Percentiles rank a stretch among this genome's conserved stretches.
These are phyloP conservation scores for Stegodyphus dumicola DNA, from an alignment of 1,140 invertebrate species.

Conservation along the genomic window DNA sequence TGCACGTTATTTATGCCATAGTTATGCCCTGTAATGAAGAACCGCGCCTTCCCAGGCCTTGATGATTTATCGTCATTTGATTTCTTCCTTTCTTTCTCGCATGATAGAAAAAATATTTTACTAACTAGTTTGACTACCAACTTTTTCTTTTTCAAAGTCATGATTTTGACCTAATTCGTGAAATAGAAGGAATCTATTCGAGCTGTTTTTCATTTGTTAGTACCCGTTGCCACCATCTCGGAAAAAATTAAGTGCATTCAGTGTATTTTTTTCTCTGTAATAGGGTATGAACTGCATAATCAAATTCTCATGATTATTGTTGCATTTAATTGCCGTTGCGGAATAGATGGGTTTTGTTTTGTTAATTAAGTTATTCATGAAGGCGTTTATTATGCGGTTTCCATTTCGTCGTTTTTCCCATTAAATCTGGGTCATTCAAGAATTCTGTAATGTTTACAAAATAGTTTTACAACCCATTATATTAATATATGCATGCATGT, in stretches of 20 bases:
- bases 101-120: constrained; percentile 22
- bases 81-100: constrained; percentile 27
- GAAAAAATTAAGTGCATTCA: constrained; percentile 2
- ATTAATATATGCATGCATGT: neutral
- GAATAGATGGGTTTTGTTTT: too few relatives aligned
- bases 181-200: constrained; percentile 12
- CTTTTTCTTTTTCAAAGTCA: constrained; percentile 57
- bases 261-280: too few relatives aligned
- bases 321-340: too few relatives aligned
- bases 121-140: constrained; percentile 25
- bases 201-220: neutral
- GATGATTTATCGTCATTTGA: constrained; percentile 36
- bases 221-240: constrained; percentile 5
- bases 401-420: too few relatives aligned
- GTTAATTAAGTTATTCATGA: too few relatives aligned
- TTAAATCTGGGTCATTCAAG: too few relatives aligned
- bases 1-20: constrained; percentile 11
- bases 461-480: neutral
- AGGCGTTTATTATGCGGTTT: too few relatives aligned
- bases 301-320: too few relatives aligned
- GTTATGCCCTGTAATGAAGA: constrained; percentile 21
- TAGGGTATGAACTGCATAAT: too few relatives aligned
- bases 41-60: constrained; percentile 30
- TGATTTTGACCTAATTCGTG: constrained; percentile 58
- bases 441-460: too few relatives aligned